phyloP scores from a whole-genome alignment of 2,888 invertebrate genomes.

The Prosopocoilus inquinatus region DNA sequence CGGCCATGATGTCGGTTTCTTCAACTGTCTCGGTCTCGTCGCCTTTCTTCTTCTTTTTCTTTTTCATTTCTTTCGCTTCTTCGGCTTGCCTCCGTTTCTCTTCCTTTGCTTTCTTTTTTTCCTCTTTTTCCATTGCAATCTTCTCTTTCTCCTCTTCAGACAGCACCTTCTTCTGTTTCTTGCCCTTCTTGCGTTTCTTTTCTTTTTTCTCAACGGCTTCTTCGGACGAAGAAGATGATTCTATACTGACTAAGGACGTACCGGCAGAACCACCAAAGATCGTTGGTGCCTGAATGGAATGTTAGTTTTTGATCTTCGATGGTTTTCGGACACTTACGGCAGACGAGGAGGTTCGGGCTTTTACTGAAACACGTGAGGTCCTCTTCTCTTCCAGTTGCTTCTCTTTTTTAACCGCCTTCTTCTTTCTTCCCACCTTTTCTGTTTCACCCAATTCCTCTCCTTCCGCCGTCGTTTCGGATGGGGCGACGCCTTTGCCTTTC shows the following conservation, averaged over 20 bases:
- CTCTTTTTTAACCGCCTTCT: background rate
- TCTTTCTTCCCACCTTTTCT: background rate
- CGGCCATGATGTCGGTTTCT: slow-evolving; percentile 18
- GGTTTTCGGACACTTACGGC: background rate
- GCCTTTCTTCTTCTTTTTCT: slow-evolving; percentile 7
- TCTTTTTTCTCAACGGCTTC: background rate
- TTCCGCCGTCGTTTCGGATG: background rate
- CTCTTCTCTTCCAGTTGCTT: background rate
- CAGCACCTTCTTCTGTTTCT: background rate
- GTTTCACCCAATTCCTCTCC: background rate
- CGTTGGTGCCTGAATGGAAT: background rate
- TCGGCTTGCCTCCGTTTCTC: background rate
- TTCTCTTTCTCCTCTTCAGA: slow-evolving; percentile 3
- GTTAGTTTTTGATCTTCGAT: background rate
- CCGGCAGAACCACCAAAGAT: background rate
- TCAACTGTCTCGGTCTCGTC: slow-evolving; percentile 4
- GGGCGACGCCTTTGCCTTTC: background rate
- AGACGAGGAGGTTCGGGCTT: background rate
- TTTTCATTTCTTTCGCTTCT: background rate
- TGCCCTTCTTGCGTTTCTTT: background rate
- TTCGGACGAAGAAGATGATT: background rate
- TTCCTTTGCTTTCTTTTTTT: slow-evolving; percentile 23
- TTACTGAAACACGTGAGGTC: background rate
- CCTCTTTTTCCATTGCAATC: slow-evolving; percentile 5
- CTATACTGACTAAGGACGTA: background rate